A percentile compares a stretch with the other conserved stretches of the same genome.
phyloP scores from a whole-genome alignment of 2,888 invertebrate species.

The Lamellibrachia columna region DNA sequence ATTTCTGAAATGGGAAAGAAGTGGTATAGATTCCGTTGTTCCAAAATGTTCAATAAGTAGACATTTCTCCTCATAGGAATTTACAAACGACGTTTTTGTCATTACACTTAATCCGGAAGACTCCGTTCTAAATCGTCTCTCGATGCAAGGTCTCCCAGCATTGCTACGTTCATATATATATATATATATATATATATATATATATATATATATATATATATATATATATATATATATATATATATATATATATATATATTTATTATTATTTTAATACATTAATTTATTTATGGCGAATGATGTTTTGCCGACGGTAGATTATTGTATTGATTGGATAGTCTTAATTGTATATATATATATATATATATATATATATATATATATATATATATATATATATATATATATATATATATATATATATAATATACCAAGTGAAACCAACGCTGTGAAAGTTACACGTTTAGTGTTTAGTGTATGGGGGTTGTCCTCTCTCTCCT shows the following conservation, averaged over 20 bases:
- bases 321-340: no score
- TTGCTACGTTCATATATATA: background rate
- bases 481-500: background rate
- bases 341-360: no score
- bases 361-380: no score
- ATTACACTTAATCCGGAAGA: background rate
- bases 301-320: no score
- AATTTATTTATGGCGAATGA: background rate
- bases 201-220: no score
- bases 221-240: no score
- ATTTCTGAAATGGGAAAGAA: background rate
- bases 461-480: no score
- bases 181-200: no score
- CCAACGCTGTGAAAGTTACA: background rate
- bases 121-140: background rate
- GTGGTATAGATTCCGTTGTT: background rate
- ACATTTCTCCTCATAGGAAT: background rate
- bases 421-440: background rate
- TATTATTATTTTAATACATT: background rate
- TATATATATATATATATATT: background rate
- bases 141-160: background rate
- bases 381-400: no score
- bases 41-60: background rate
- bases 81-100: background rate
- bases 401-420: no score